Percentiles rank a stretch among this genome's conserved stretches.
These are phyloP conservation scores for Gymnothorax javanicus DNA, from an alignment of 2,797 vertebrate species.

Conservation along the genomic window DNA sequence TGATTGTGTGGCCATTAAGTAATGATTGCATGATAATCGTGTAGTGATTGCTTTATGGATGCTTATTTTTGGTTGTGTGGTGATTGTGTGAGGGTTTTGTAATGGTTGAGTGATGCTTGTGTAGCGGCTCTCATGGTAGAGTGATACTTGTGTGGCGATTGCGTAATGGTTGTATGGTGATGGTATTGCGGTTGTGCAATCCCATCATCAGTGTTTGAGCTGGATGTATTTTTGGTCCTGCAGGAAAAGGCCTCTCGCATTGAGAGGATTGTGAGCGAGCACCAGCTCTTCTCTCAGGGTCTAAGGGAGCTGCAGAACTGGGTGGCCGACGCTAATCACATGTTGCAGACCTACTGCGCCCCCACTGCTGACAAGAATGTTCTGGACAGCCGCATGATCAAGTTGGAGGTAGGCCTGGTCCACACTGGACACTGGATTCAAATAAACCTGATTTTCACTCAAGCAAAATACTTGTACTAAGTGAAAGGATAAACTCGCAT, in stretches of 20 bases:
- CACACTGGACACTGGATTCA: not conserved
- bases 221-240: not conserved
- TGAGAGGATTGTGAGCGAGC: conserved; percentile 88
- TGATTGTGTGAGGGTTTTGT: not conserved
- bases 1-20: not conserved
- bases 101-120: not conserved
- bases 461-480: too few species aligned
- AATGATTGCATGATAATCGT: not conserved
- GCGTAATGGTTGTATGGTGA: not conserved
- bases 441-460: too few species aligned
- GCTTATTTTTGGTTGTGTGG: not conserved
- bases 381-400: conserved; percentile 89
- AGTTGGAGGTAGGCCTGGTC: conserved; percentile 81
- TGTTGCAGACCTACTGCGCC: conserved; percentile 84
- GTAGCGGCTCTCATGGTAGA: not conserved
- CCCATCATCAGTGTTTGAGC: not conserved
- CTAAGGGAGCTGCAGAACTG: conserved; percentile 92
- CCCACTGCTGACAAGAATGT: conserved; percentile 87
- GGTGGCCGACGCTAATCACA: conserved; percentile 84
- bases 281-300: conserved; percentile 89
- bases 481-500: too few species aligned
- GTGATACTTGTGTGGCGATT: not conserved
- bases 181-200: not conserved
- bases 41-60: not conserved
- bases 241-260: conserved; percentile 93